Percentiles rank a stretch among this genome's conserved stretches.
Evolutionary conservation across 1,140 invertebrate genomes (phyloP).

Genomic region (Drosophila ercepeae): DNA sequence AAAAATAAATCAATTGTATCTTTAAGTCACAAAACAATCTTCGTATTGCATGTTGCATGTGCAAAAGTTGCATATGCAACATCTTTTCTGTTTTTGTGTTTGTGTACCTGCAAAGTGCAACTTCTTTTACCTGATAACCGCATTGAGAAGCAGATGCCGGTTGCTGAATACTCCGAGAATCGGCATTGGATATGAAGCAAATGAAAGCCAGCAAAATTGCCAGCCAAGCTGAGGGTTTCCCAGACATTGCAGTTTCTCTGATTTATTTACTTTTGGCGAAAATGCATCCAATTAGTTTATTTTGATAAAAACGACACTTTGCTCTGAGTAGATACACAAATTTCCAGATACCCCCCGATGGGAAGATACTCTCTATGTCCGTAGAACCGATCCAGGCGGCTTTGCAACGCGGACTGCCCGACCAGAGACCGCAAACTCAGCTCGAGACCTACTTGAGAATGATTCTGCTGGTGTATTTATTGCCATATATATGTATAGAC

Average conservation of each 20-base stretch:
- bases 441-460: slow-evolving; percentile 53
- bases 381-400: slow-evolving; percentile 31
- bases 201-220: slow-evolving; percentile 26
- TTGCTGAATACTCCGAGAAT: slow-evolving; percentile 35
- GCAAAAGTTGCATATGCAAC: background rate
- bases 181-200: slow-evolving; percentile 23
- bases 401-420: slow-evolving; percentile 22
- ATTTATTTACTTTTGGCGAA: background rate
- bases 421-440: slow-evolving; percentile 33
- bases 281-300: slow-evolving; percentile 25
- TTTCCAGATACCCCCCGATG: background rate
- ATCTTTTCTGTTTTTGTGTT: background rate
- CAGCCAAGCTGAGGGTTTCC: slow-evolving; percentile 23
- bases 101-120: background rate
- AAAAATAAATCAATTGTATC: too few relatives aligned
- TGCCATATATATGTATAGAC: slow-evolving; percentile 5
- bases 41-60: background rate
- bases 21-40: too few relatives aligned
- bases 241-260: slow-evolving; percentile 12
- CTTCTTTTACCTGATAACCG: slow-evolving; percentile 55
- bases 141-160: slow-evolving; percentile 41
- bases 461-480: slow-evolving; percentile 17
- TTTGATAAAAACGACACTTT: slow-evolving; percentile 2
- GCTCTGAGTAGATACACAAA: background rate
- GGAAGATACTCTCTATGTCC: background rate